Conservation (phyloP, 1,140 invertebrate genomes). For the Drosophila nasuta region DNA sequence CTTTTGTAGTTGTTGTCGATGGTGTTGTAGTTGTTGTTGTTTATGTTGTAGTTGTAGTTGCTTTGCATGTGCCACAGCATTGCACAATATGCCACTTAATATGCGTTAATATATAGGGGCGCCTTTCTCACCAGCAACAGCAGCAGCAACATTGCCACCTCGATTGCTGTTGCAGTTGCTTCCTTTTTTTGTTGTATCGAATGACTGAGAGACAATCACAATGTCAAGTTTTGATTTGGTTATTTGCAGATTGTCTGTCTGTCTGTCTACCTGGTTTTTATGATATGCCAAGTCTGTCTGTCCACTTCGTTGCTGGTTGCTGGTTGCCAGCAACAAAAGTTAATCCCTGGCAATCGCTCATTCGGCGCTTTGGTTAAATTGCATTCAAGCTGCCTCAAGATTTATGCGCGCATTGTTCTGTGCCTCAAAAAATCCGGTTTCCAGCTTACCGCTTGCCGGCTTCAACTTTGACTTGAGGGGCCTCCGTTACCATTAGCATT, state of each 20-base stretch:
- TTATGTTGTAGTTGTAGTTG: not conserved
- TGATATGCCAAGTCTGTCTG: constrained; percentile 14
- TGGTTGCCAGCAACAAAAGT: constrained; percentile 10
- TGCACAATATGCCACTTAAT: constrained; percentile 53
- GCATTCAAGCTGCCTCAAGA: constrained; percentile 74
- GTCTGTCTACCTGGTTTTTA: constrained; percentile 42
- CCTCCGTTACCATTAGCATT: constrained; percentile 72
- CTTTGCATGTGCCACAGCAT: constrained; percentile 40
- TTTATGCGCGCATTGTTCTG: constrained; percentile 80
- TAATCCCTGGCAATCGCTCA: constrained; percentile 76
- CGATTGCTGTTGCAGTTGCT: constrained; percentile 49
- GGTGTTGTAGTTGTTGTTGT: too few species aligned
- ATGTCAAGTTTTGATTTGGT: constrained; percentile 81
- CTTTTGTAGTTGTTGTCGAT: too few species aligned
- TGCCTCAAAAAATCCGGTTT: constrained; percentile 79
- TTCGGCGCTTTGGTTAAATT: constrained; percentile 65
- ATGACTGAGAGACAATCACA: constrained; percentile 47
- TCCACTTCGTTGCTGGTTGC: not conserved
- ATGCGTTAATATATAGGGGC: constrained; percentile 53
- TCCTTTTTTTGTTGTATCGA: constrained; percentile 44
- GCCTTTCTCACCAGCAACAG: constrained; percentile 41
- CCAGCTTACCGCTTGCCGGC: constrained; percentile 32
- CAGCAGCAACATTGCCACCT: constrained; percentile 20
- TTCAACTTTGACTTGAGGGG: constrained; percentile 33
- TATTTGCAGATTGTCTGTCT: constrained; percentile 29